Percentiles rank a stretch among this genome's conserved stretches.
Conservation (phyloP, 1,140 invertebrate species). For the Diprion similis region DNA sequence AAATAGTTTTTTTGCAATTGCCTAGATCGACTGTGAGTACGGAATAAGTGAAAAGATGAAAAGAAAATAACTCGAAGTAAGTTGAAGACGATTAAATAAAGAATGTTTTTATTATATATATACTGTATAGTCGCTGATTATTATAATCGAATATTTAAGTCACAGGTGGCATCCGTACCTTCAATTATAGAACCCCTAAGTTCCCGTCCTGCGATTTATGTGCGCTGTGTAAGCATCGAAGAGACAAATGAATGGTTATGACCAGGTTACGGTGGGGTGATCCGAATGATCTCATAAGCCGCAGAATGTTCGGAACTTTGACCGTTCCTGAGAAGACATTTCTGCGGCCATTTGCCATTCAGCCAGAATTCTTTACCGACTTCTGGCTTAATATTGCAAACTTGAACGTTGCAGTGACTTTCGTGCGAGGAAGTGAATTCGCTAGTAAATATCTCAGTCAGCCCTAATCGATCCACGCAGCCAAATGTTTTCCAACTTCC, state of each 20-base stretch:
- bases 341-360: background rate
- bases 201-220: background rate
- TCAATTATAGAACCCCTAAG: background rate
- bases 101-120: too few species aligned
- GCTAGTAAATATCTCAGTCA: too few species aligned
- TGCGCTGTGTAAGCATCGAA: background rate
- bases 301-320: slow-evolving; percentile 7
- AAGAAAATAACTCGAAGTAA: too few species aligned
- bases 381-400: background rate
- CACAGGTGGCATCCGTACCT: background rate
- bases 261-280: background rate
- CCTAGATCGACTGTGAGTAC: too few species aligned
- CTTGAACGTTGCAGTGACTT: background rate
- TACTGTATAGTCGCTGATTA: too few species aligned
- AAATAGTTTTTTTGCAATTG: too few species aligned
- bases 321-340: background rate
- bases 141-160: too few species aligned
- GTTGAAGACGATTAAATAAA: too few species aligned
- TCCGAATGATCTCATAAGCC: background rate
- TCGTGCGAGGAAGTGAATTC: too few species aligned
- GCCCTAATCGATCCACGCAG: too few species aligned
- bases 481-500: too few species aligned
- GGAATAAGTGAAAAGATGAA: too few species aligned
- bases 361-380: background rate
- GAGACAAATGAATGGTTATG: slow-evolving; percentile 2